phyloP scores from a whole-genome alignment of 2,888 invertebrate species.

The Eupsilia transversa region DNA sequence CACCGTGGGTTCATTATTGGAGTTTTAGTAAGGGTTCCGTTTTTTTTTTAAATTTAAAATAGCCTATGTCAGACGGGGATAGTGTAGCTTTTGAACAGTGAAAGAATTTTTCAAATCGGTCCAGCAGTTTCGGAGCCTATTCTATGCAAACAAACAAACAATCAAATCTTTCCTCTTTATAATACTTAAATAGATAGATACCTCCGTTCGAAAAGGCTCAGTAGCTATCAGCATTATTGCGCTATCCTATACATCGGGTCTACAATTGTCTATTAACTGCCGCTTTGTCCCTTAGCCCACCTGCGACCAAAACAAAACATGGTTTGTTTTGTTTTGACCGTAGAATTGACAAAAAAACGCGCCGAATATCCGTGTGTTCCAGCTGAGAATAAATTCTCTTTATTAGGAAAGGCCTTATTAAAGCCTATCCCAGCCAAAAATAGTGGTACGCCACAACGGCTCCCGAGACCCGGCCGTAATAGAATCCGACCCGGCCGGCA shows the following conservation, averaged over 20 bases:
- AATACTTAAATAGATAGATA: not conserved
- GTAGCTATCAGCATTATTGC: constrained; percentile 37
- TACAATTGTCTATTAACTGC: constrained; percentile 32
- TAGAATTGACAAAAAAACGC: constrained; percentile 57
- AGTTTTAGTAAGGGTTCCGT: too few species aligned
- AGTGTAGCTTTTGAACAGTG: too few species aligned
- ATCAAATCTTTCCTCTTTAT: too few species aligned
- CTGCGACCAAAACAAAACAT: constrained; percentile 44
- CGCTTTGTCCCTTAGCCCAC: constrained; percentile 29
- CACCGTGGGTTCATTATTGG: too few species aligned
- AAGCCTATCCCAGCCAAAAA: constrained; percentile 80
- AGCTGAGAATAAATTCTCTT: constrained; percentile 79
- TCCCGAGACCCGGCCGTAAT: constrained; percentile 71
- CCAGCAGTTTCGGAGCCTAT: too few species aligned
- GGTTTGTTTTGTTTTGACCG: too few species aligned
- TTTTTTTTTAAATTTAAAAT: too few species aligned
- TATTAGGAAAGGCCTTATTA: constrained; percentile 80
- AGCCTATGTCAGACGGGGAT: too few species aligned
- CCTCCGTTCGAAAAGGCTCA: constrained; percentile 26
- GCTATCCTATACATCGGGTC: constrained; percentile 6
- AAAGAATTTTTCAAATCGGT: too few species aligned
- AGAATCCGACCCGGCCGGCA: constrained; percentile 73
- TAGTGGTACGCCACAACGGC: constrained; percentile 80
- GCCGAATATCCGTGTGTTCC: constrained; percentile 51
- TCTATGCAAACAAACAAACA: too few species aligned